Percentiles rank a stretch among this genome's conserved stretches.
Conservation (phyloP, 2,113 vertebrate genomes). For the Macquaria australasica region DNA sequence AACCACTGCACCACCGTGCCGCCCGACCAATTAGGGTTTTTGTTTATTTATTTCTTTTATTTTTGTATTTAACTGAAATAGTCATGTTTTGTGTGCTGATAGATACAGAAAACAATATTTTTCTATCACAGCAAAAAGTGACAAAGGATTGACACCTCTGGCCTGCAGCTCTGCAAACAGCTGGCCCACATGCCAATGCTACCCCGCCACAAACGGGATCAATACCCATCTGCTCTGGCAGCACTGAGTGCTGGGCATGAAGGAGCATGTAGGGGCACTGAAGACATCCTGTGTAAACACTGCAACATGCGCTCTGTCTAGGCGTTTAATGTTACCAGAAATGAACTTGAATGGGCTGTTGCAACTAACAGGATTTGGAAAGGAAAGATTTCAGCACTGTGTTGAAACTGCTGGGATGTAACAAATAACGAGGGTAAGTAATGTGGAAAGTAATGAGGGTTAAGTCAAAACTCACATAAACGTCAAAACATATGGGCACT, state of each 20-base stretch:
- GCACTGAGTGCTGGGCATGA: background rate
- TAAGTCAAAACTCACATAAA: constrained; percentile 2
- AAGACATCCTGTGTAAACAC: constrained; percentile 26
- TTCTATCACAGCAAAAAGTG: background rate
- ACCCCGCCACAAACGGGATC: constrained; percentile 33
- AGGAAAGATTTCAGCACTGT: background rate
- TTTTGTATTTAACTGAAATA: too few species aligned
- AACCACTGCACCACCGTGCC: too few species aligned
- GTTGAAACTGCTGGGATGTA: background rate
- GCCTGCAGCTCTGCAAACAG: background rate
- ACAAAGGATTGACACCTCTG: constrained; percentile 1
- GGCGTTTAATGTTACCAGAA: background rate
- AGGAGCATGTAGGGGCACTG: background rate
- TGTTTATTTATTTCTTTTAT: too few species aligned
- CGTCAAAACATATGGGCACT: constrained; percentile 6
- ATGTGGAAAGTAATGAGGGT: background rate
- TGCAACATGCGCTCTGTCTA: background rate
- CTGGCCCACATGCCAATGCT: background rate
- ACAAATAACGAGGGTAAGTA: background rate
- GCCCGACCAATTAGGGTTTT: too few species aligned
- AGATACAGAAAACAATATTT: background rate
- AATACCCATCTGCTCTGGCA: constrained; percentile 48
- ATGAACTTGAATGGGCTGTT: background rate
- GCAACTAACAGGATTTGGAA: background rate
- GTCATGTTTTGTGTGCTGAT: background rate